Percentiles rank a stretch among this genome's conserved stretches.
Conservation (phyloP, 2,888 invertebrate species). For the Cerceris rybyensis region DNA sequence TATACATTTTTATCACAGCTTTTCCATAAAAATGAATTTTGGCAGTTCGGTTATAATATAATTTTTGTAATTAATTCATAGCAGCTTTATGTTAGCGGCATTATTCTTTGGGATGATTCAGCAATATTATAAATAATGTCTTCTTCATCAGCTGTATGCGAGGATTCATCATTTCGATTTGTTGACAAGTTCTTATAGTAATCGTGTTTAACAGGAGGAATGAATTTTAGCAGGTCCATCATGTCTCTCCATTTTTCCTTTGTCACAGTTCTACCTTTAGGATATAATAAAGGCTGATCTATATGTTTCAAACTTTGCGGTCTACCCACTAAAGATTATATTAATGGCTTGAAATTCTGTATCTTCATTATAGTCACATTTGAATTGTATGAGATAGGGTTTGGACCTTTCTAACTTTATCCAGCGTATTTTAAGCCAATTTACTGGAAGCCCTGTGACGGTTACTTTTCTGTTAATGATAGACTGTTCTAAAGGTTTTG, state of each 20-base stretch:
- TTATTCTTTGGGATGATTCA: conserved; percentile 20
- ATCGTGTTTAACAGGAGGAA: conserved; percentile 53
- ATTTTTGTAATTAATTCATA: too few species aligned
- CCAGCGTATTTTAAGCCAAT: conserved; percentile 54
- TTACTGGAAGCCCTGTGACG: conserved; percentile 57
- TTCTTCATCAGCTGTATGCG: conserved; percentile 51
- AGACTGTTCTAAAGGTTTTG: conserved; percentile 58
- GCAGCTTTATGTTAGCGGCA: too few species aligned
- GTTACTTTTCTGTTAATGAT: conserved; percentile 57
- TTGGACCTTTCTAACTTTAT: conserved; percentile 57
- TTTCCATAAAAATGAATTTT: too few species aligned
- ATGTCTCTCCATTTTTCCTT: conserved; percentile 41
- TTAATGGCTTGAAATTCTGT: conserved; percentile 60
- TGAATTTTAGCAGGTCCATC: conserved; percentile 53
- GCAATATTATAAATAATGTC: conserved; percentile 41
- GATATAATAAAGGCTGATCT: conserved; percentile 38
- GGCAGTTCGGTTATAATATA: too few species aligned
- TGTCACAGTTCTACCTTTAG: conserved; percentile 36
- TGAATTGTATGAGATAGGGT: conserved; percentile 62
- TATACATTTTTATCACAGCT: too few species aligned
- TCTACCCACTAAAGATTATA: conserved; percentile 59
- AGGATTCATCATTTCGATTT: conserved; percentile 50
- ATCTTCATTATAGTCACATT: conserved; percentile 62
- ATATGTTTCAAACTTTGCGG: conserved; percentile 40
- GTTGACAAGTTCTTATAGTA: conserved; percentile 50